A percentile compares a stretch with the other conserved stretches of the same genome.
phyloP scores from a whole-genome alignment of 2,113 vertebrate species.

The Otus sunia region DNA sequence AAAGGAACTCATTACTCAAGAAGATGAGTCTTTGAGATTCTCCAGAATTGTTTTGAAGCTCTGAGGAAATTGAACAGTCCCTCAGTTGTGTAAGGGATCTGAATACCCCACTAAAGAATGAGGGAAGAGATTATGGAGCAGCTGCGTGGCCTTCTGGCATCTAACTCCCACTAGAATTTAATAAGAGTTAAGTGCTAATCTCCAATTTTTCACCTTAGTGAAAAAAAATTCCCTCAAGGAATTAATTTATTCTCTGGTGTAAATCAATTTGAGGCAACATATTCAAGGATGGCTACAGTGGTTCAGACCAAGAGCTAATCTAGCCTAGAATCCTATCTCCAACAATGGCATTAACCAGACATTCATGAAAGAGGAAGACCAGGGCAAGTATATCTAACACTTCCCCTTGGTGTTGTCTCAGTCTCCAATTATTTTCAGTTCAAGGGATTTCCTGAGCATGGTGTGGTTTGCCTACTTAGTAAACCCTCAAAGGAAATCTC shows the following conservation, averaged over 20 bases:
- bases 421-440: not conserved
- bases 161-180: not conserved
- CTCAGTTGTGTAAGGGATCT: not conserved
- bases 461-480: not conserved
- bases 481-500: not conserved
- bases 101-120: fast-evolving
- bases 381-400: not conserved
- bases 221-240: not conserved
- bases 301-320: not conserved
- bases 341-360: not conserved
- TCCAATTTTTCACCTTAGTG: not conserved
- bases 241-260: not conserved
- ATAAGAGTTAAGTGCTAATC: not conserved
- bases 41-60: not conserved
- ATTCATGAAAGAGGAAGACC: not conserved
- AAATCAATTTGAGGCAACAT: not conserved
- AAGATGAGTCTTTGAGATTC: not conserved
- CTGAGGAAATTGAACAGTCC: not conserved
- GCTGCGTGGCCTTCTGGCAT: not conserved
- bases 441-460: not conserved
- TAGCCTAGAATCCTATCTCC: not conserved
- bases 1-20: not conserved
- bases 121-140: not conserved
- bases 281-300: not conserved
- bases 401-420: not conserved